Evolutionary conservation across 1,140 invertebrate genomes (phyloP).

Genomic region (Drosophila kurseongensis): DNA sequence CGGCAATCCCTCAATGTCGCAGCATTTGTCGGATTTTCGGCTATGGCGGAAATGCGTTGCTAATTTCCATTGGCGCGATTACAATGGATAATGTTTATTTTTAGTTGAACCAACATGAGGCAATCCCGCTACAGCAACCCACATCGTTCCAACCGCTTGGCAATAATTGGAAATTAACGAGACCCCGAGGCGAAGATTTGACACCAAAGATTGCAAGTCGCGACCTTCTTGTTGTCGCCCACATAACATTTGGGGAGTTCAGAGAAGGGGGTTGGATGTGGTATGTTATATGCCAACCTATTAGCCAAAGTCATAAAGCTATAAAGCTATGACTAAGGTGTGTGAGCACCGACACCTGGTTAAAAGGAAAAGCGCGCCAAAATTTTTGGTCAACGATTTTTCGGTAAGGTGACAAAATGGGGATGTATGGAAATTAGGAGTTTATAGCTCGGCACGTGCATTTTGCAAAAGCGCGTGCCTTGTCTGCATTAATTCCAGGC

Average conservation of each 20-base stretch:
- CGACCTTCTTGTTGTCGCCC: conserved; percentile 49
- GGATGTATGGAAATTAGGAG: conserved; percentile 5
- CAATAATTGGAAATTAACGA: conserved; percentile 63
- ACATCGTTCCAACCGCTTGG: conserved; percentile 28
- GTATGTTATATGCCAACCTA: conserved; percentile 9
- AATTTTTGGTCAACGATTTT: conserved; percentile 51
- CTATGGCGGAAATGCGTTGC: conserved; percentile 62
- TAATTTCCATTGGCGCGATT: conserved; percentile 36
- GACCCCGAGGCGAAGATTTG: conserved; percentile 51
- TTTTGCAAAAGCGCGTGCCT: conserved; percentile 54
- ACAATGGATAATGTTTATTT: conserved; percentile 34
- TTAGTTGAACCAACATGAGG: conserved; percentile 22
- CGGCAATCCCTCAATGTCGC: conserved; percentile 54
- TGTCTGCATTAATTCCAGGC: conserved; percentile 55
- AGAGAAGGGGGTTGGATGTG: not conserved
- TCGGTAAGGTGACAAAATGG: conserved; percentile 35
- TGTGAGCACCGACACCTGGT: conserved; percentile 27
- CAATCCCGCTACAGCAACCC: conserved; percentile 34
- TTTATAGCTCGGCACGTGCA: conserved; percentile 48
- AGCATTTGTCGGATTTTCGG: conserved; percentile 44
- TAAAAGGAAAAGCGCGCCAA: conserved; percentile 45
- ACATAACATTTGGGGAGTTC: conserved; percentile 13
- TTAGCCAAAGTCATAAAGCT: conserved; percentile 38
- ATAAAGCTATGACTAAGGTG: conserved; percentile 25
- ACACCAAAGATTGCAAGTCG: conserved; percentile 55